Conservation (phyloP, 2,113 vertebrate species). For the Microcebus tavaratra region DNA sequence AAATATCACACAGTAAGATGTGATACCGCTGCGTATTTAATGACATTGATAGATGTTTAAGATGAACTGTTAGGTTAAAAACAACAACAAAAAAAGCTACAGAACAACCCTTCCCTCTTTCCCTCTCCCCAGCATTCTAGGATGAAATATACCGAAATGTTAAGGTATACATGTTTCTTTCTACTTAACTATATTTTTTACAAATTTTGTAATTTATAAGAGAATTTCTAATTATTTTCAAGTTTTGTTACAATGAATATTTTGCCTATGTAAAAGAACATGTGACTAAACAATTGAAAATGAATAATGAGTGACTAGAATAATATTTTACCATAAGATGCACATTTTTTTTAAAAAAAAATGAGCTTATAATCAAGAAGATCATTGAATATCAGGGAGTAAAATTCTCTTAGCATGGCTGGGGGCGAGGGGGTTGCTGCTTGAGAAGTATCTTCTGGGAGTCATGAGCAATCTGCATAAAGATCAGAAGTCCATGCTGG, state of each 20-base stretch:
- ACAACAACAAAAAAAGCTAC: not conserved
- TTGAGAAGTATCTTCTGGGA: not conserved
- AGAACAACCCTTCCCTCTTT: not conserved
- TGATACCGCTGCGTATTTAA: not conserved
- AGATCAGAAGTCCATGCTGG: not conserved
- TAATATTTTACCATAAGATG: not conserved
- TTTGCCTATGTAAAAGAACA: not conserved
- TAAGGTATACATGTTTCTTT: not conserved
- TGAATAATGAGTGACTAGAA: not conserved
- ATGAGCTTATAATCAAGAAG: not conserved
- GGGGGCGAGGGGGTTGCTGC: not conserved
- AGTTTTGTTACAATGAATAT: not conserved
- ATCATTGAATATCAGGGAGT: not conserved
- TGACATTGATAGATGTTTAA: not conserved
- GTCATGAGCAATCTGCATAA: rapidly evolving
- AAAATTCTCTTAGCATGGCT: not conserved
- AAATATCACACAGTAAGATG: not conserved
- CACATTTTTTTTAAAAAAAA: not conserved
- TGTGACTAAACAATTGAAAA: not conserved
- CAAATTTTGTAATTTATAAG: too few species aligned
- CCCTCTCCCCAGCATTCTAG: not conserved
- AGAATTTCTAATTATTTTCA: not conserved
- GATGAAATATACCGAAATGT: not conserved
- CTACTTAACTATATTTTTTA: not conserved
- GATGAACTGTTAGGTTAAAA: not conserved